Evolutionary conservation across 2,113 vertebrate species (phyloP).

Genomic region (Clarias macrocephalus): DNA sequence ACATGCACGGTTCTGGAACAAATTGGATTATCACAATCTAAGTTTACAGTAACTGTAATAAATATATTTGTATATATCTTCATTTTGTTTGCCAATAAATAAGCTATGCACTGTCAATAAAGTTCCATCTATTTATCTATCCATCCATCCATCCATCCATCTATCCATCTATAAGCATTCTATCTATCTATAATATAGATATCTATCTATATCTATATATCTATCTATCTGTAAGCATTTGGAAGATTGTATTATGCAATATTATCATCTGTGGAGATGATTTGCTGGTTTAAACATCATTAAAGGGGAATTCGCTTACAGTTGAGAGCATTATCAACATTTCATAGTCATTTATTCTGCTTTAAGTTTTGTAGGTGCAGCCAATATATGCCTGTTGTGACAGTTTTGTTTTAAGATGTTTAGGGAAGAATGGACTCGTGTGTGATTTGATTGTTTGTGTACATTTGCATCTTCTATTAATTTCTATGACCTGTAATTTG

Average conservation of each 20-base stretch:
- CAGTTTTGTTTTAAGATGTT: not conserved
- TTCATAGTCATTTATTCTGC: not conserved
- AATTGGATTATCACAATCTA: too few relatives aligned
- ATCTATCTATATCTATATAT: too few relatives aligned
- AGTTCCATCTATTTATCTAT: too few relatives aligned
- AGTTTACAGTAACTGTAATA: too few relatives aligned
- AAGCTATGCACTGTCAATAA: too few relatives aligned
- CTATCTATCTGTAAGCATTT: too few relatives aligned
- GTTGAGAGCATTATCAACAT: not conserved
- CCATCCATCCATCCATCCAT: too few relatives aligned
- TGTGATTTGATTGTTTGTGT: not conserved
- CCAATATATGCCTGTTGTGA: constrained; percentile 12
- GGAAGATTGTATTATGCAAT: not conserved
- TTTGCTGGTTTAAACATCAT: not conserved
- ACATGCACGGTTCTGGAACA: too few relatives aligned
- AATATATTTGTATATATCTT: too few relatives aligned
- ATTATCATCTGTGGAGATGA: constrained; percentile 5
- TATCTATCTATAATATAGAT: too few relatives aligned
- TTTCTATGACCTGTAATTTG: not conserved
- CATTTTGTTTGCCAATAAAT: too few relatives aligned
- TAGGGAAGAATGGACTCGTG: not conserved
- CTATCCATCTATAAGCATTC: too few relatives aligned
- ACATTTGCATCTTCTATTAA: constrained; percentile 13
- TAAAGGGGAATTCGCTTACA: not conserved
- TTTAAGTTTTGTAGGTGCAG: not conserved